Percentiles rank a stretch among this genome's conserved stretches.
Evolutionary conservation across 2,113 vertebrate genomes (phyloP).

Genomic region (Dunckerocampus dactyliophorus): DNA sequence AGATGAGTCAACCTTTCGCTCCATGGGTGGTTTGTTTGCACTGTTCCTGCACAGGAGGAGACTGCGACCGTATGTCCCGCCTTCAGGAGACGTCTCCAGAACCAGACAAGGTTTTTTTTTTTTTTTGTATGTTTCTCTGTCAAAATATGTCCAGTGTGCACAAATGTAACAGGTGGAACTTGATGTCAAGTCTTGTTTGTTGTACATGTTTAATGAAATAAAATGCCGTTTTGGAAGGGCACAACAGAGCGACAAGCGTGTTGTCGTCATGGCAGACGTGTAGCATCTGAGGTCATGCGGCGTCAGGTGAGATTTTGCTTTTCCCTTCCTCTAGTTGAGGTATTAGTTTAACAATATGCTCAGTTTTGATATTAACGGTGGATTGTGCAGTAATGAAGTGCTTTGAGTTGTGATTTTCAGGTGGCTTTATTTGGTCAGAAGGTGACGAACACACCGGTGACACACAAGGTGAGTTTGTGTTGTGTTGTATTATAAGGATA

Average conservation of each 20-base stretch:
- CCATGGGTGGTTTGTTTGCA: constrained; percentile 21
- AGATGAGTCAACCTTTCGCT: constrained; percentile 32
- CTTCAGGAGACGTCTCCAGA: constrained; percentile 44
- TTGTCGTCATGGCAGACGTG: not conserved
- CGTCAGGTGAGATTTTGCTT: constrained; percentile 12
- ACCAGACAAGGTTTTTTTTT: constrained; percentile 29
- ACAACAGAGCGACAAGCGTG: not conserved
- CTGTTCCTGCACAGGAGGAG: constrained; percentile 28
- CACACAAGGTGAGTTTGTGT: too few species aligned
- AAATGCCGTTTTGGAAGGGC: constrained; percentile 66
- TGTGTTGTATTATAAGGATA: too few species aligned
- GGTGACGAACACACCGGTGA: too few species aligned
- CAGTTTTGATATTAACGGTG: too few species aligned
- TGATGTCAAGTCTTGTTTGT: constrained; percentile 74
- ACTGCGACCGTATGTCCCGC: constrained; percentile 41
- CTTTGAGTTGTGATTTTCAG: too few species aligned
- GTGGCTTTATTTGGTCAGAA: too few species aligned
- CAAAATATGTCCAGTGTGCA: constrained; percentile 66
- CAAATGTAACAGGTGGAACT: constrained; percentile 67
- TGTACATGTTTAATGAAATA: constrained; percentile 77
- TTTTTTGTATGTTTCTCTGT: constrained; percentile 40
- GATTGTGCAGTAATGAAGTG: too few species aligned
- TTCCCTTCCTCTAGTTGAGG: not conserved
- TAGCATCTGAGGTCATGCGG: not conserved
- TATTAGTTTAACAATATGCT: too few species aligned